Base-by-base conservation (phyloP, 2,113 vertebrate genomes). In the Sander vitreus region DNA sequence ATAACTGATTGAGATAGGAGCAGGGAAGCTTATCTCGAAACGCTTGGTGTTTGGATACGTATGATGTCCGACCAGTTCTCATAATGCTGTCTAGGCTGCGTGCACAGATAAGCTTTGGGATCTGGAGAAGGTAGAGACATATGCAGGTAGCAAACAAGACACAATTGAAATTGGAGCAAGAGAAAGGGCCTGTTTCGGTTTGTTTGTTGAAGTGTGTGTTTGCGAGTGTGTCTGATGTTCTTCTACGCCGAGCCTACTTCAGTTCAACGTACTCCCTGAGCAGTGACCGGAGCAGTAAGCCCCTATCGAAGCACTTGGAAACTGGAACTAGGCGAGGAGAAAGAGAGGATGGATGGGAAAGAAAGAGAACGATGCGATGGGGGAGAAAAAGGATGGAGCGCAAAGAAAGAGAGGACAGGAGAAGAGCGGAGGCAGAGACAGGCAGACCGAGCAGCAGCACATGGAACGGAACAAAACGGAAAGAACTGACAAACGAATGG, bases 21-120 rank as follows among this genome's bases (percentile, higher is more conserved):
- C 67, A 45, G 76, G 80, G 62, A 82, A 67, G 89, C 91, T 94
- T 94, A 94, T 94, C 93, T 92, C 84, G 70, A 67, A 76, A 55
- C 73, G 90, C 90, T 93, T 76, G 87, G 77, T 93, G 89, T 86
- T 83, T 13, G 89, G 76, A 85, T 59, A 77, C 39, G 85, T 93
- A 87, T 94, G 93, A 94, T 93, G 93, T 93, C 85, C 76, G 87
- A 93, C 93, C 93, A 94, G 93, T 90, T 93, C 85, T 85, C 77
- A 14, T 72, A 67, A 87, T 79, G 89, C 87, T 91, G 87, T 73
- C 87, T 91, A 69, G 83, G 92, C 93, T 94, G 93, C 12, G 51
- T 77, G 71, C 8, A 71, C 91, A 82, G 93, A 93, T 93, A 94
- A 94, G 92, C 90, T 82, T 27, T 78, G 77, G 91, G 85, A 92